phyloP scores from a whole-genome alignment of 2,888 invertebrate species.

The Mythimna vitellina region DNA sequence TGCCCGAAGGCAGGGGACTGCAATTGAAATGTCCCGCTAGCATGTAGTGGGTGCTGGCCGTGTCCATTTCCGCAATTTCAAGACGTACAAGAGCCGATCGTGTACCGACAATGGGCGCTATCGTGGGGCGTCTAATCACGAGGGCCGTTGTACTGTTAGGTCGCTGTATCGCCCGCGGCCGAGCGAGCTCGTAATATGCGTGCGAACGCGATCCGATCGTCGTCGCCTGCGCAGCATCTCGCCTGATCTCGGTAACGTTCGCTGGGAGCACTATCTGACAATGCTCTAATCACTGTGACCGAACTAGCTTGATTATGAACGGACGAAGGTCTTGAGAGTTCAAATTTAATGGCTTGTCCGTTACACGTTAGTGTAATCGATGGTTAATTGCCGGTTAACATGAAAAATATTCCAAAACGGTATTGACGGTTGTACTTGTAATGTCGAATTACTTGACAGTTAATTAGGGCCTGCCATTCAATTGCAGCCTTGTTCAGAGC shows the following conservation, averaged over 20 bases:
- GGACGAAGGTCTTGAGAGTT: slow-evolving; percentile 41
- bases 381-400: slow-evolving; percentile 62
- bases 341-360: slow-evolving; percentile 23
- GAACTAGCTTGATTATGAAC: slow-evolving; percentile 60
- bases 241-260: slow-evolving; percentile 66
- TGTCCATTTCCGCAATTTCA: slow-evolving; percentile 90
- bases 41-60: slow-evolving; percentile 86
- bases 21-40: slow-evolving; percentile 90
- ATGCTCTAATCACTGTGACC: slow-evolving; percentile 75
- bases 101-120: slow-evolving; percentile 89
- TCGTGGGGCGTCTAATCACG: slow-evolving; percentile 90
- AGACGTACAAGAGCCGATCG: slow-evolving; percentile 88
- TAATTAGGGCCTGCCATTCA: slow-evolving; percentile 88
- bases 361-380: slow-evolving; percentile 46
- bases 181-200: slow-evolving; percentile 85
- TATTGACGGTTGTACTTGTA: slow-evolving; percentile 80
- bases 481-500: slow-evolving; percentile 77
- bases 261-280: slow-evolving; percentile 74
- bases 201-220: slow-evolving; percentile 88
- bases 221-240: slow-evolving; percentile 70
- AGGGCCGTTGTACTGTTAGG: slow-evolving; percentile 86
- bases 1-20: slow-evolving; percentile 79
- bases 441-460: slow-evolving; percentile 87
- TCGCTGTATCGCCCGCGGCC: slow-evolving; percentile 81
- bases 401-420: slow-evolving; percentile 63